A percentile compares a stretch with the other conserved stretches of the same genome.
phyloP scores from a whole-genome alignment of 1,140 invertebrate species.

The Leptinotarsa texana region DNA sequence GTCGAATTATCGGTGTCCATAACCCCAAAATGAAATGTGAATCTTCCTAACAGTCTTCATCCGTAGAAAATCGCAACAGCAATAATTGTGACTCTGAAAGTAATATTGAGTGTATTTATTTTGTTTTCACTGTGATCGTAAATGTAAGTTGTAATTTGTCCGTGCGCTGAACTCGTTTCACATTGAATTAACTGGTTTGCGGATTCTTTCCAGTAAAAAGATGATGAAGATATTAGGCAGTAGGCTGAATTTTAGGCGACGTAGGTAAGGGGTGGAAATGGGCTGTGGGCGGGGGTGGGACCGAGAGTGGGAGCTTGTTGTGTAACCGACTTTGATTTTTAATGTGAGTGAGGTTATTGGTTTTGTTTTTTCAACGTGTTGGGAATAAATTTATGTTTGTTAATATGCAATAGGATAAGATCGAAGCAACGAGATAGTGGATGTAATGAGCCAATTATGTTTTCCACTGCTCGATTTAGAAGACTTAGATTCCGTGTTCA shows the following conservation, averaged over 20 bases:
- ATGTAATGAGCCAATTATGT: no score
- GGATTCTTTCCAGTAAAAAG: not conserved
- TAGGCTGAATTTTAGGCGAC: slow-evolving; percentile 45
- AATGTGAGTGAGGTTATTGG: no score
- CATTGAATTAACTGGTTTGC: not conserved
- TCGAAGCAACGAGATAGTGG: no score
- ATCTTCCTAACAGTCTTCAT: not conserved
- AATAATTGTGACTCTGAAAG: not conserved
- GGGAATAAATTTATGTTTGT: no score
- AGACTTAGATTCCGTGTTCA: no score
- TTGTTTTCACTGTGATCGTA: not conserved
- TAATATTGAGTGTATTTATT: not conserved
- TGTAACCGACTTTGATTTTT: not conserved
- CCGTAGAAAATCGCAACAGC: not conserved
- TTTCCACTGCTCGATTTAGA: no score
- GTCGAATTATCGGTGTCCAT: not conserved
- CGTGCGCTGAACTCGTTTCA: not conserved
- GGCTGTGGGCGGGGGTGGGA: not conserved
- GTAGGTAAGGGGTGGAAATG: slow-evolving; percentile 37
- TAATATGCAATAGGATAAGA: no score
- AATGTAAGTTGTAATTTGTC: not conserved
- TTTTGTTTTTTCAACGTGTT: no score
- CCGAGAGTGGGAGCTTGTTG: not conserved
- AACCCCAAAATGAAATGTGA: not conserved
- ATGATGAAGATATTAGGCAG: slow-evolving; percentile 50